phyloP scores from a whole-genome alignment of 2,888 invertebrate species.

The Zonitis immaculata region DNA sequence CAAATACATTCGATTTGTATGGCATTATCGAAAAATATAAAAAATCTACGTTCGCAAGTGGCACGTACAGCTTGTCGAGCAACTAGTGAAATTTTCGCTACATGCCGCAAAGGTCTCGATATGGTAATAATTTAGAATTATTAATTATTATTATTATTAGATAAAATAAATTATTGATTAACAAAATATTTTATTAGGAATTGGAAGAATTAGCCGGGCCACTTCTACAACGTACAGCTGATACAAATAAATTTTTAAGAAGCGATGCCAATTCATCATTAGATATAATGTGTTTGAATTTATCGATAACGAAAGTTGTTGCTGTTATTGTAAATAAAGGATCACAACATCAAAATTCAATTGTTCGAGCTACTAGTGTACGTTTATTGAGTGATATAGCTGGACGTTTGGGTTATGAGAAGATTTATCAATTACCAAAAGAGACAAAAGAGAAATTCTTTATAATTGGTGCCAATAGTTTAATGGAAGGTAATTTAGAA shows the following conservation, averaged over 20 bases:
- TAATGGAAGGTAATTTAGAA: constrained; percentile 82
- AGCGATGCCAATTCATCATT: constrained; percentile 83
- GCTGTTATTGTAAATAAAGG: constrained; percentile 65
- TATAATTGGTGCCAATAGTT: constrained; percentile 73
- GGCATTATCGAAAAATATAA: constrained; percentile 71
- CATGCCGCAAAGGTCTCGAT: constrained; percentile 53
- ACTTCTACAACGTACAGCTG: constrained; percentile 82
- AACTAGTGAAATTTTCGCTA: constrained; percentile 72
- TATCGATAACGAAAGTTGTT: constrained; percentile 65
- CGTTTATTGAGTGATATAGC: constrained; percentile 70
- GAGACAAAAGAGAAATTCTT: constrained; percentile 79
- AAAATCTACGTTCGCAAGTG: constrained; percentile 89
- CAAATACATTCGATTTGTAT: constrained; percentile 68
- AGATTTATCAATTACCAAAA: constrained; percentile 64
- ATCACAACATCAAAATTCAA: constrained; percentile 76
- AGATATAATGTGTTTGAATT: constrained; percentile 73
- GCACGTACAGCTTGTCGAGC: constrained; percentile 83
- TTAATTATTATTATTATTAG: too few species aligned
- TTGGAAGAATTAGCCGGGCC: constrained; percentile 79
- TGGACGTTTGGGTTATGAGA: constrained; percentile 68
- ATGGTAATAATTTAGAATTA: too few species aligned
- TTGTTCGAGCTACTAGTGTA: constrained; percentile 80
- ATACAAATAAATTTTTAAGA: constrained; percentile 89
- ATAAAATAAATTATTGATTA: too few species aligned
- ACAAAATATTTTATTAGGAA: constrained; percentile 54